phyloP scores from a whole-genome alignment of 2,113 vertebrate genomes.

The Probosciger aterrimus region DNA sequence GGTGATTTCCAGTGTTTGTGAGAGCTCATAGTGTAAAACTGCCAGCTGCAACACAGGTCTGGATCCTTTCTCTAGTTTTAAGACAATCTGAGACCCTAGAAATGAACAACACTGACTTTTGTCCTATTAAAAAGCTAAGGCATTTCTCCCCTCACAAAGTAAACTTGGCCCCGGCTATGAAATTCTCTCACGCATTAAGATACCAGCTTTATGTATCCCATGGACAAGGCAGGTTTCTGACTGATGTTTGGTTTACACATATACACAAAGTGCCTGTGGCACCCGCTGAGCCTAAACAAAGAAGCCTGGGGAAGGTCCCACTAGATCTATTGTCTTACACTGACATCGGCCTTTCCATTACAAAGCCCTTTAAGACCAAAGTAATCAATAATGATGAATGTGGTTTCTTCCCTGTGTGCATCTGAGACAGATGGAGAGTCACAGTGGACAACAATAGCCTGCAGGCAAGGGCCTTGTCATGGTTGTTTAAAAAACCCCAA shows the following conservation, averaged over 20 bases:
- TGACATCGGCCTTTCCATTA: slow-evolving; percentile 52
- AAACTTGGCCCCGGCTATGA: slow-evolving; percentile 55
- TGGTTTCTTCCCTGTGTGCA: slow-evolving; percentile 32
- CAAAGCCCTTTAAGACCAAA: slow-evolving; percentile 53
- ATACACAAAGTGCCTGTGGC: slow-evolving; percentile 30
- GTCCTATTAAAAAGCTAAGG: background rate
- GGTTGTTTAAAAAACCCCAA: background rate
- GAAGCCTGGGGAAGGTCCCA: slow-evolving; percentile 31
- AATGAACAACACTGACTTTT: background rate
- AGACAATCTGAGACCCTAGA: background rate
- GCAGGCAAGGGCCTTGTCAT: background rate
- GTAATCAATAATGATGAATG: slow-evolving; percentile 65
- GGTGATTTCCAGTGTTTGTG: background rate
- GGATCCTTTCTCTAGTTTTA: background rate
- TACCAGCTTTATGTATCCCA: slow-evolving; percentile 27
- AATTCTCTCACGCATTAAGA: background rate
- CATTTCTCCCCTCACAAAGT: slow-evolving; percentile 5
- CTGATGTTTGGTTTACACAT: slow-evolving; percentile 44
- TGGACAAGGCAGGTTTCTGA: slow-evolving; percentile 38
- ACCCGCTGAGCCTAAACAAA: slow-evolving; percentile 39
- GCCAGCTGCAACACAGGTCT: background rate
- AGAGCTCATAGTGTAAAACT: background rate
- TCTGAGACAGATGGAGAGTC: slow-evolving; percentile 56
- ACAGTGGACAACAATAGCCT: slow-evolving; percentile 31
- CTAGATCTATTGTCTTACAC: slow-evolving; percentile 42